phyloP scores from a whole-genome alignment of 2,888 invertebrate genomes.

The Diarsia rubi region DNA sequence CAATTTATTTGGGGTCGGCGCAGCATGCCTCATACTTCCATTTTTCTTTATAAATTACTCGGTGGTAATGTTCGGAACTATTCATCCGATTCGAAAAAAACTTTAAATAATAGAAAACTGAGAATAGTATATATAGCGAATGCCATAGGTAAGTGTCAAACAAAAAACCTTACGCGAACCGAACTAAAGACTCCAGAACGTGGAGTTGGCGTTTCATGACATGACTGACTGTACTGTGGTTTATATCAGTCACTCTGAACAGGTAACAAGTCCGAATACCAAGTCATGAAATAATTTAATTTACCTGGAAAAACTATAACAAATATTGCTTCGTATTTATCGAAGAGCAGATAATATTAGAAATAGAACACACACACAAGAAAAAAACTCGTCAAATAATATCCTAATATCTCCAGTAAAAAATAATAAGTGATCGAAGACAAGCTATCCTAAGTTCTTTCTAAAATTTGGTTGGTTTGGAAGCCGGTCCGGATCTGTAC shows the following conservation, averaged over 20 bases:
- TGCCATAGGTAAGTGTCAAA: not conserved
- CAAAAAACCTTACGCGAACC: not conserved
- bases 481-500: slow-evolving; percentile 5
- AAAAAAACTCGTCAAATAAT: no score
- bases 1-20: no score
- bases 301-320: not conserved
- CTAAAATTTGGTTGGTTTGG: not conserved
- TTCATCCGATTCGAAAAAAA: not conserved
- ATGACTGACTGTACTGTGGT: not conserved
- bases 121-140: not conserved
- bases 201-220: not conserved
- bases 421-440: not conserved
- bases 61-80: not conserved
- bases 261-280: not conserved
- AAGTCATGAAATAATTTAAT: not conserved
- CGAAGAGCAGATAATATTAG: not conserved
- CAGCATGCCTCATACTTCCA: no score
- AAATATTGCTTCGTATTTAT: not conserved
- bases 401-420: not conserved
- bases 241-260: not conserved
- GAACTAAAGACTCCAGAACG: not conserved
- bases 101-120: not conserved
- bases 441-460: not conserved
- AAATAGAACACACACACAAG: not conserved
- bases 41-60: no score